Evolutionary conservation across 2,888 invertebrate species (phyloP), one percentile per base, ranked within the genome.

Genomic region (Andrena flavipes): DNA sequence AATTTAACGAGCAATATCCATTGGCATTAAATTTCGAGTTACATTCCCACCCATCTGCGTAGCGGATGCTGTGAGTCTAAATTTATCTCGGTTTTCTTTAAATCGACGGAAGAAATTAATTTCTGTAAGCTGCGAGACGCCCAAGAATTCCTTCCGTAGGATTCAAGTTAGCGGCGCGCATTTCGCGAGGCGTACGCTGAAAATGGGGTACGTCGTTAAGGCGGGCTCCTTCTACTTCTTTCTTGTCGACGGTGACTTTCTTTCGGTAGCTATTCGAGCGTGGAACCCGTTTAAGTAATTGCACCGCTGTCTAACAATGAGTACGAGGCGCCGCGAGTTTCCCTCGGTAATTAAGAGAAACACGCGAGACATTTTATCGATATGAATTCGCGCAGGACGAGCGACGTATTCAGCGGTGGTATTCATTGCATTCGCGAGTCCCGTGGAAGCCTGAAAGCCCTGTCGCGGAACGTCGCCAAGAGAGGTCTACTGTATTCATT

Each of bases 281-380:
- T 42, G 10, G 56, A 48, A 26, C 33, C 20, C 29, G 49, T 77
- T 71, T 26, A 42, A 72, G 65, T 72, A 56, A 60, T 59, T 48
- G 30, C n/a, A 16, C 23, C n/a, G 26, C 33, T 23, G 26, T 2
- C 26, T 13, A 23, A 13, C n/a, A 7, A 6, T 0, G 54, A 23
- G n/a, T n/a, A 2, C 42, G 29, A 2, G 4, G 10, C 20, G 26
- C 20, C 5, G 7, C 1, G 26, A 62, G 56, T 62, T 69, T 63
- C 48, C 56, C 23, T 2, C 20, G 10, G 59, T 16, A n/a, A 42
- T 30, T n/a, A 56, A 30, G 35, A 59, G 56, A 26, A 33, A 42
- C 16, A 10, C 49, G 30, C n/a, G n/a, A 42, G n/a, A 69, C 35
- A 6, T 48, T 69, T 29, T 20, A 42, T 64, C 70, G 30, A 30